A percentile compares a stretch with the other conserved stretches of the same genome.
These are phyloP conservation scores for Thaumetopoea pityocampa DNA, from an alignment of 1,140 invertebrate genomes.

Conservation along the genomic window DNA sequence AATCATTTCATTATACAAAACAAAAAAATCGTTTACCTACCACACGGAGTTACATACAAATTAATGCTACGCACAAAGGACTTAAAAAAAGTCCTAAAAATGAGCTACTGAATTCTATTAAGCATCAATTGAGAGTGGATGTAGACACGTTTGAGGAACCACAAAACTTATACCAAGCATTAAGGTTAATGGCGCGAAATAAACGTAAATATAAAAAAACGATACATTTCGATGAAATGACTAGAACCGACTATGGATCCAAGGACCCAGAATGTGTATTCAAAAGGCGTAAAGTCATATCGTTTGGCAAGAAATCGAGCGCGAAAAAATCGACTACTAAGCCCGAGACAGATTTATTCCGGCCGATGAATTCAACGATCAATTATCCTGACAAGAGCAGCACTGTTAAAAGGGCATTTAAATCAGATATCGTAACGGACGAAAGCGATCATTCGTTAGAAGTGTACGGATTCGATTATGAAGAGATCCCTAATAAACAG, in stretches of 20 bases:
- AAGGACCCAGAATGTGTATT: slow-evolving; percentile 11
- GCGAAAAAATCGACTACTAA: slow-evolving; percentile 4
- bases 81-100: slow-evolving; percentile 27
- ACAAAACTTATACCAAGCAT: slow-evolving; percentile 36
- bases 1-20: slow-evolving; percentile 23
- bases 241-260: background rate
- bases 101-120: slow-evolving; percentile 31
- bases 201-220: slow-evolving; percentile 21
- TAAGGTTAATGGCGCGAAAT: slow-evolving; percentile 39
- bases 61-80: slow-evolving; percentile 13
- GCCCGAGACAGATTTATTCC: background rate
- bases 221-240: slow-evolving; percentile 5
- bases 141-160: slow-evolving; percentile 27
- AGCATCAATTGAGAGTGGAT: slow-evolving; percentile 33
- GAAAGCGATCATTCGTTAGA: slow-evolving; percentile 31
- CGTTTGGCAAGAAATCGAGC: background rate
- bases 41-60: slow-evolving; percentile 11
- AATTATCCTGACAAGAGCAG: background rate
- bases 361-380: background rate
- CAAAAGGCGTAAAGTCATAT: slow-evolving; percentile 12
- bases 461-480: slow-evolving; percentile 34
- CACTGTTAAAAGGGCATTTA: background rate
- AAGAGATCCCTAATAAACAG: slow-evolving; percentile 6
- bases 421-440: background rate
- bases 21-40: slow-evolving; percentile 3